Base-by-base conservation (phyloP, 1,140 invertebrate genomes). In the Drosophila teissieri region DNA sequence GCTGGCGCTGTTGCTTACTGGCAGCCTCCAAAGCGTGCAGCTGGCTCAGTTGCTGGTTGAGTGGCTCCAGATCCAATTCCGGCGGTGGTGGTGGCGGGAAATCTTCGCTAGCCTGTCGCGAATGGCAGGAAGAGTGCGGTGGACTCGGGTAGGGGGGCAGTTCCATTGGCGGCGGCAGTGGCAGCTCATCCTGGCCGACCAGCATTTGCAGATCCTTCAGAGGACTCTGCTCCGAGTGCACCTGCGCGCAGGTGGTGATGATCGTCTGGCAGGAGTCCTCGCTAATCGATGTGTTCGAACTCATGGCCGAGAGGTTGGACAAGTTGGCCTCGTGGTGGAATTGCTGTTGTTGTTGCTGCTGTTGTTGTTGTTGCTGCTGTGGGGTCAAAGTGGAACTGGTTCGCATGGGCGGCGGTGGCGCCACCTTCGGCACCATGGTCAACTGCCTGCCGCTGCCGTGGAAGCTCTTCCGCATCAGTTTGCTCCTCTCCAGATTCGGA, bases 391-490 rank as follows among this genome's bases (percentile, higher is more conserved):
- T 45, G 37, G 97, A 97, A 93, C 96, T 97, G 80, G 96, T 97
- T 60, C 97, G 94, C 83, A 97, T 93, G 49, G 97, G 97, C 48
- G 96, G 96, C 46, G 97, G 96, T 12, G 96, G 96, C 12, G 96
- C 96, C 15, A 97, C 96, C 93, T 97, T 97, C 27, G 91, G 90
- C 17, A 96, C 95, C 55, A 95, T 95, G 27, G 96, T 96, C 61
- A 97, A 91, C 92, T 96, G 96, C 0, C 96, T 95, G 6, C 95
- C 95, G 83, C 96, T 97, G 27, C 96, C 96, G 91, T 97, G 96
- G 91, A 97, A 97, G 92, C 96, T 97, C 82, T 97, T 97, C 80
- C 96, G 94, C 96, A 97, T 98, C 46, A 97, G 93, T 85, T 96
- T 96, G 93, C 96, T 97, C 75, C 96, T 94, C 91, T 97, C 96